phyloP scores from a whole-genome alignment of 2,797 vertebrate species.

The Dromococcyx pavoninus region DNA sequence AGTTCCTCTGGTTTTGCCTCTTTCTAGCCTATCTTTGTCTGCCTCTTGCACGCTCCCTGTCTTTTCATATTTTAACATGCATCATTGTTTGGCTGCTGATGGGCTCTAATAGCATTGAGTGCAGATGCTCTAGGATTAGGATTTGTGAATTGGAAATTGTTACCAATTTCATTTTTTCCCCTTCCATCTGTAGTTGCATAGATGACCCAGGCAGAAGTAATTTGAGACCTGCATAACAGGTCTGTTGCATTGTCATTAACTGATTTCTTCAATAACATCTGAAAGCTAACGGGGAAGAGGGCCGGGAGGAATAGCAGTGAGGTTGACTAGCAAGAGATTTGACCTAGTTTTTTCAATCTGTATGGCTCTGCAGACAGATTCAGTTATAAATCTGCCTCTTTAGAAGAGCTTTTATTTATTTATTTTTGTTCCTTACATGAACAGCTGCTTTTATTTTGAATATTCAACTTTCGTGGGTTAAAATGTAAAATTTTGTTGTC shows the following conservation, averaged over 20 bases:
- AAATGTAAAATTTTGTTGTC: background rate
- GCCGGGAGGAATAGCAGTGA: background rate
- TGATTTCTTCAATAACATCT: slow-evolving; percentile 25
- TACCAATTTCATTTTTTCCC: background rate
- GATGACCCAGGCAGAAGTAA: background rate
- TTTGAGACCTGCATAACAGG: background rate
- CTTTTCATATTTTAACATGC: background rate
- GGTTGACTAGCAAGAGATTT: slow-evolving; percentile 32
- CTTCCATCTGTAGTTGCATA: background rate
- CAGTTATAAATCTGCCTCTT: slow-evolving; percentile 29
- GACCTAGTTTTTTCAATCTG: slow-evolving; percentile 66
- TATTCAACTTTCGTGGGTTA: background rate
- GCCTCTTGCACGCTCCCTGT: background rate
- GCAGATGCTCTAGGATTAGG: background rate
- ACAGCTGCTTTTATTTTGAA: background rate
- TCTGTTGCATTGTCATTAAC: background rate
- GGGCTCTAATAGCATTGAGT: background rate
- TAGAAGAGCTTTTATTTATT: background rate
- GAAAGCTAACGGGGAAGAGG: background rate
- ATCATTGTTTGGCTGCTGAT: background rate
- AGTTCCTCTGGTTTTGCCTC: background rate
- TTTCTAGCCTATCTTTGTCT: background rate
- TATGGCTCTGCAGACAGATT: slow-evolving; percentile 2
- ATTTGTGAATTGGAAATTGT: background rate
- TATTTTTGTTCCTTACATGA: background rate